These are phyloP conservation scores for Aelia acuminata DNA, from an alignment of 2,888 invertebrate genomes.

Conservation along the genomic window DNA sequence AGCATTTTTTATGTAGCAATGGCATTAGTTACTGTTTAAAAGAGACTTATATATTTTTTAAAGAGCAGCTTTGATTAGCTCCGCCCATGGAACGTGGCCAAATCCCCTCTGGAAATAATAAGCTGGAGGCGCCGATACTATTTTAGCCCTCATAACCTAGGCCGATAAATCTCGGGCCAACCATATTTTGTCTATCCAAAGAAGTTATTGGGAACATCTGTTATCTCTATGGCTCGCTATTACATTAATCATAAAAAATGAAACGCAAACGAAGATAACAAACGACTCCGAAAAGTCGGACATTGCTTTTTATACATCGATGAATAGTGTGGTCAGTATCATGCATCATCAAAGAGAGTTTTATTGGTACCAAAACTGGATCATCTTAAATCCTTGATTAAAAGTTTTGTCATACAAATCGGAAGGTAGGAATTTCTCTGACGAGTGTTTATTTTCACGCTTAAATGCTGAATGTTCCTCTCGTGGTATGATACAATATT, in stretches of 20 bases:
- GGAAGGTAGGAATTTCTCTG: too few relatives aligned
- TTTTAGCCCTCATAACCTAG: conserved; percentile 20
- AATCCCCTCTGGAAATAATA: not conserved
- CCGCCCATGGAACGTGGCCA: not conserved
- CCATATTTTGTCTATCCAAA: conserved; percentile 13
- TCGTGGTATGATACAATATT: too few relatives aligned
- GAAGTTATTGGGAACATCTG: conserved; percentile 10
- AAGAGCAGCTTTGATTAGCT: not conserved
- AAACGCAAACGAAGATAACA: not conserved
- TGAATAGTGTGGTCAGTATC: not conserved
- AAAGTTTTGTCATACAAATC: not conserved
- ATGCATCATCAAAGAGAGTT: not conserved
- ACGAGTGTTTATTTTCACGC: too few relatives aligned
- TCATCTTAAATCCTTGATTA: not conserved
- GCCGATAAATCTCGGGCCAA: not conserved
- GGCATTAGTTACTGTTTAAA: not conserved
- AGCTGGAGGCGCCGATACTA: conserved; percentile 20
- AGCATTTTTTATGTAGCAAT: too few relatives aligned
- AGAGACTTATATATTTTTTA: not conserved
- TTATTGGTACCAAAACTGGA: not conserved
- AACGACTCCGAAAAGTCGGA: not conserved
- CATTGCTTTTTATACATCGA: not conserved
- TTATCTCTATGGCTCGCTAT: not conserved
- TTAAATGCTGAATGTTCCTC: too few relatives aligned
- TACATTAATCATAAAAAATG: not conserved